Evolutionary conservation across 1,140 invertebrate species (phyloP).

Genomic region (Drosophila mojavensis): DNA sequence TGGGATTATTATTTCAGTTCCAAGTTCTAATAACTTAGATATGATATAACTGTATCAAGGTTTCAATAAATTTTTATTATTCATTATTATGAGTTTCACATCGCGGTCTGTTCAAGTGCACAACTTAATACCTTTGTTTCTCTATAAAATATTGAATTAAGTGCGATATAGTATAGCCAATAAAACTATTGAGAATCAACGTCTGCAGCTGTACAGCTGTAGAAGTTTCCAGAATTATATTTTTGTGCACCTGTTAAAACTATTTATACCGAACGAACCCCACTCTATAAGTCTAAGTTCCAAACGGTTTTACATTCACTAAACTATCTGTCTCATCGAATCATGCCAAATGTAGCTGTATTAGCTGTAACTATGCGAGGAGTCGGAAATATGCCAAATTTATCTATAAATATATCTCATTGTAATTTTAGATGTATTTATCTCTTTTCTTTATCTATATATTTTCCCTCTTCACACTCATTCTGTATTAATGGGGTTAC

Average conservation of each 20-base stretch:
- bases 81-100: too few relatives aligned
- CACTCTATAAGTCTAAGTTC: constrained; percentile 20
- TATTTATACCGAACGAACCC: neutral
- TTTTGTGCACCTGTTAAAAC: constrained; percentile 11
- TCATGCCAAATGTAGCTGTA: too few relatives aligned
- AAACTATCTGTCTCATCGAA: neutral
- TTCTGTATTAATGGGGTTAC: too few relatives aligned
- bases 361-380: too few relatives aligned
- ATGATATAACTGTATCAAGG: neutral
- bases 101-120: neutral
- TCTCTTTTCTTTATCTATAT: neutral
- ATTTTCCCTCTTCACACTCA: too few relatives aligned
- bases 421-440: constrained; percentile 8
- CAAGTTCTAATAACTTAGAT: too few relatives aligned
- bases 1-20: too few relatives aligned
- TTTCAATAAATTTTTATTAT: neutral
- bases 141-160: neutral
- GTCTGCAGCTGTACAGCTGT: constrained; percentile 9
- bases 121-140: neutral
- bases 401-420: neutral
- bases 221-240: neutral
- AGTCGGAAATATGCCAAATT: too few relatives aligned
- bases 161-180: neutral
- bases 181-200: neutral
- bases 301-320: constrained; percentile 6